Evolutionary conservation across 2,797 vertebrate genomes (phyloP).

Genomic region (Todus mexicanus): DNA sequence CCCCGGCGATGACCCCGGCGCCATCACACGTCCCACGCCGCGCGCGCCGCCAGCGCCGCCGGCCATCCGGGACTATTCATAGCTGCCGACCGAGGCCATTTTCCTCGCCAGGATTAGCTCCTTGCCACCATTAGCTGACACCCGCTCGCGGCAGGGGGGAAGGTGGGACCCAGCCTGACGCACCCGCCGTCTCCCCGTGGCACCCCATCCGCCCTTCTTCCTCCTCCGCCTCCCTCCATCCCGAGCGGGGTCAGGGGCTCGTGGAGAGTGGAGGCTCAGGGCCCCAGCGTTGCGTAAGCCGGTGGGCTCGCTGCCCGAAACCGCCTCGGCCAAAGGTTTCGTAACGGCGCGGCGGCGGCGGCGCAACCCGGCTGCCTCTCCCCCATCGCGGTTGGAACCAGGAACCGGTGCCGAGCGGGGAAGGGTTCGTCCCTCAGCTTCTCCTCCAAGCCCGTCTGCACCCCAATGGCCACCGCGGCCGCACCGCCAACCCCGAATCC

Average conservation of each 20-base stretch:
- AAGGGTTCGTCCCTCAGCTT: not conserved
- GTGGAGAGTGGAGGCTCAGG: accelerated
- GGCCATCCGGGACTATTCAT: not conserved
- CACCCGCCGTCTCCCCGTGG: accelerated
- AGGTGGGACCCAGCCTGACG: not conserved
- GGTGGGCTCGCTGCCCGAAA: not conserved
- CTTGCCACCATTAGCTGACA: not conserved
- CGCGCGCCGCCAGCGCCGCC: not conserved
- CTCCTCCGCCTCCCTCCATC: not conserved
- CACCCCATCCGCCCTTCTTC: not conserved
- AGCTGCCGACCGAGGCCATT: not conserved
- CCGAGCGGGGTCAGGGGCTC: accelerated
- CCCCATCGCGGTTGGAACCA: accelerated
- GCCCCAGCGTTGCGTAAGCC: not conserved
- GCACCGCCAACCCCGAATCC: not conserved
- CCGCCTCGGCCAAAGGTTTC: not conserved
- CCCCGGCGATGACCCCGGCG: not conserved
- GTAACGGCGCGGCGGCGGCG: accelerated
- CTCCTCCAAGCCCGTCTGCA: not conserved
- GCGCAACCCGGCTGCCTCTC: not conserved
- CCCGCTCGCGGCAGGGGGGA: not conserved
- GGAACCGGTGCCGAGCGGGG: accelerated
- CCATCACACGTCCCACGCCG: not conserved
- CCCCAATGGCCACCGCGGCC: accelerated
- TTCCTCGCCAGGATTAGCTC: not conserved